These are phyloP conservation scores for Grallaria varia DNA, from an alignment of 2,113 vertebrate genomes.

Conservation along the genomic window DNA sequence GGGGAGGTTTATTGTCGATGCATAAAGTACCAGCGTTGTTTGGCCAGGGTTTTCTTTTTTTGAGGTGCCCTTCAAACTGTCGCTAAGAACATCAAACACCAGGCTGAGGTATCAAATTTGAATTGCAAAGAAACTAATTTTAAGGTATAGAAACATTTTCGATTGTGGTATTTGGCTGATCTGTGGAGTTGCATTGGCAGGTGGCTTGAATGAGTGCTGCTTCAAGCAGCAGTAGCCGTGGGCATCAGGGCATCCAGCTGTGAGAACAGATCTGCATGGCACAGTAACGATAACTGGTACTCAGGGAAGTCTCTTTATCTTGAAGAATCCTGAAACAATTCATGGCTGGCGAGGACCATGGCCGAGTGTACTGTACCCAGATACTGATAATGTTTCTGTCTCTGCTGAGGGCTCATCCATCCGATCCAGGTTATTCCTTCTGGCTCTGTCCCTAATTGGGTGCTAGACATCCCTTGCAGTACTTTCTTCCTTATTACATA, in stretches of 20 bases:
- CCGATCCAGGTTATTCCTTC: background rate
- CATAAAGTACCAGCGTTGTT: background rate
- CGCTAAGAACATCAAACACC: slow-evolving; percentile 28
- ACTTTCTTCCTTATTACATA: background rate
- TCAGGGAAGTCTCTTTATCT: background rate
- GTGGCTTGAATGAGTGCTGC: slow-evolving; percentile 42
- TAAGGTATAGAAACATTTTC: background rate
- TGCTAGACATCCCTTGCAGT: background rate
- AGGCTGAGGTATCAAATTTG: slow-evolving; percentile 18
- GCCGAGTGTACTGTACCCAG: background rate
- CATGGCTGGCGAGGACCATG: background rate
- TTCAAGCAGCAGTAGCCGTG: slow-evolving; percentile 43
- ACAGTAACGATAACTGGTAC: background rate
- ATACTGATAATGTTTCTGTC: background rate
- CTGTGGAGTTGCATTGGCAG: slow-evolving; percentile 31
- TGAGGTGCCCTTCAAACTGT: slow-evolving; percentile 11
- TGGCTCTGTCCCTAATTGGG: background rate
- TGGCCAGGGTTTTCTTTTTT: slow-evolving; percentile 2
- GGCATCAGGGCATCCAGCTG: slow-evolving; percentile 38
- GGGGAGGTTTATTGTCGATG: slow-evolving; percentile 1
- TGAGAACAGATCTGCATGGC: background rate
- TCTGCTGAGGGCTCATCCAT: background rate
- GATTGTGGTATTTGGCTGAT: slow-evolving; percentile 39
- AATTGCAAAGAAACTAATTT: slow-evolving; percentile 26
- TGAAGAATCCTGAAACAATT: background rate